Evolutionary conservation across 2,797 vertebrate species (phyloP), one percentile per base, ranked within the genome.

Genomic region (Tangara arthus): DNA sequence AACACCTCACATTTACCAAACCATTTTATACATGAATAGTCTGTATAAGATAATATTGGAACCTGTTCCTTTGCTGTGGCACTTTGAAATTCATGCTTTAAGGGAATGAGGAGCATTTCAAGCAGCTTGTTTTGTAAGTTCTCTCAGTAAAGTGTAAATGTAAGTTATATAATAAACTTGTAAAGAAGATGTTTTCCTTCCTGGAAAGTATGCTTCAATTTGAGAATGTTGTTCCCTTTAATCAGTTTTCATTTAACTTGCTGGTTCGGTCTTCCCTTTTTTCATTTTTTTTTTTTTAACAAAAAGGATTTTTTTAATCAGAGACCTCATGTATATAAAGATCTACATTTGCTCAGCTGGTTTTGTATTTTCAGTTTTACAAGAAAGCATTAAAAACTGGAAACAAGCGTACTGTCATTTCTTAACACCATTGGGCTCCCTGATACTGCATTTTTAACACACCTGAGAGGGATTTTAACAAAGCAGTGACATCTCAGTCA

Each of bases 341-440:
- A 86, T 95, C 95, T 97, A 95, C 93, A 95, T 93, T 96, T 96
- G 87, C 96, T 97, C 94, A 15, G 81, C 96, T 96, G 97, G 97
- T 98, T 98, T 98, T 98, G 97, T 98, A 98, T 97, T 97, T 98
- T 98, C 96, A 94, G 94, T 98, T 98, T 98, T 98, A 97, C 97
- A 98, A 97, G 96, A 98, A 98, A 98, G 91, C 94, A 98, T 98
- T 98, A 98, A 98, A 98, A 98, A 98, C 98, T 98, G 98, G 97
- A 98, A 97, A 96, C 46, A 75, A 96, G 95, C 81, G 76, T 95
- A 41, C 66, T 96, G 95, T 96, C 87, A 41, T 95, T 91, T 94
- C 79, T 96, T 91, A 94, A 47, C 37, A 76, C 64, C 28, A 44
- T 1, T 6, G 1, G 37, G 46, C 56, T 46, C 79, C 83, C 76